Percentiles rank a stretch among this genome's conserved stretches.
phyloP scores from a whole-genome alignment of 2,797 vertebrate species.

The Propithecus perrieri region DNA sequence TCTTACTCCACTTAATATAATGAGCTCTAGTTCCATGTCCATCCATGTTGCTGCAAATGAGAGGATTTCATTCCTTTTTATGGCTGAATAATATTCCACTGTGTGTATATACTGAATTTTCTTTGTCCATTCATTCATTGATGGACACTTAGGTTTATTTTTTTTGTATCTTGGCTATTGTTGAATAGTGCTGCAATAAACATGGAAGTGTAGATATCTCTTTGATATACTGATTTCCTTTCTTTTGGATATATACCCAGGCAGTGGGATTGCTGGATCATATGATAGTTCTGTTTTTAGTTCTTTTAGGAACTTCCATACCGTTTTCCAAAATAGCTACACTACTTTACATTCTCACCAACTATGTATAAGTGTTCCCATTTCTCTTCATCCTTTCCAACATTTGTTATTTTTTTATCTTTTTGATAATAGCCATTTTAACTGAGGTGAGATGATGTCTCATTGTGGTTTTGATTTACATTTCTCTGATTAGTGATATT shows the following conservation, averaged over 20 bases:
- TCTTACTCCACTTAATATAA: background rate
- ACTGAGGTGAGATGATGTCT: background rate
- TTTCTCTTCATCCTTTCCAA: background rate
- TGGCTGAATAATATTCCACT: background rate
- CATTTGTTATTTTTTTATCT: background rate
- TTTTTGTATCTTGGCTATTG: background rate
- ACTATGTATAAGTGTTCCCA: background rate
- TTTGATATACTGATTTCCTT: background rate
- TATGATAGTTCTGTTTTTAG: background rate
- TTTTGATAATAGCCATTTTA: background rate
- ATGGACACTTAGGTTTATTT: background rate
- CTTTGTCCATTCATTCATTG: background rate
- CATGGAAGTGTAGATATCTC: background rate
- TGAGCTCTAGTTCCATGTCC: background rate
- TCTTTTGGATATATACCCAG: background rate
- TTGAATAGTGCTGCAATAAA: background rate
- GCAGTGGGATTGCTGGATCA: background rate
- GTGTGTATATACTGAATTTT: background rate
- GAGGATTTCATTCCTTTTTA: background rate
- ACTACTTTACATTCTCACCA: background rate
- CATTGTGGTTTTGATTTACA: background rate
- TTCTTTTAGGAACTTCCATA: background rate
- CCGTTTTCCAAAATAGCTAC: background rate
- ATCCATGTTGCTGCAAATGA: background rate
- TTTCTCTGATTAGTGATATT: background rate